Percentiles rank a stretch among this genome's conserved stretches.
These are phyloP conservation scores for Pseudochirops cupreus DNA, from an alignment of 2,797 vertebrate genomes.

Conservation along the genomic window DNA sequence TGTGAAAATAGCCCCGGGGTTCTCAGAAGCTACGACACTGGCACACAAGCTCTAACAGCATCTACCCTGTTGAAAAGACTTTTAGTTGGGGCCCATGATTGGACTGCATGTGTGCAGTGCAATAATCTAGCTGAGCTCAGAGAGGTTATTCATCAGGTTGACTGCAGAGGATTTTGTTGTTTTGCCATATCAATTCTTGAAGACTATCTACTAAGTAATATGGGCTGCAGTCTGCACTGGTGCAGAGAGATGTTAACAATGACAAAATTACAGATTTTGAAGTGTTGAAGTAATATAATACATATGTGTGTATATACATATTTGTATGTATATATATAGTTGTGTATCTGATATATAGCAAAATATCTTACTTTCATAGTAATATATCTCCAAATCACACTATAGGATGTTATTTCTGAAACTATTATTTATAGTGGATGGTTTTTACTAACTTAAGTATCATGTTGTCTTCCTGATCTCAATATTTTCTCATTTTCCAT, in stretches of 20 bases:
- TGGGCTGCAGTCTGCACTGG: not conserved
- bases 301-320: not conserved
- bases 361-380: not conserved
- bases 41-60: not conserved
- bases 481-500: not conserved
- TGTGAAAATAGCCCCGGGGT: not conserved
- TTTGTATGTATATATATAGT: not conserved
- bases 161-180: not conserved
- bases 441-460: not conserved
- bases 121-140: not conserved
- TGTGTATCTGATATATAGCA: not conserved
- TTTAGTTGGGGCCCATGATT: too few species aligned
- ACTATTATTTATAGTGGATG: not conserved
- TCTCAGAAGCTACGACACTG: not conserved
- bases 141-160: not conserved
- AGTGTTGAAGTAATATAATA: not conserved
- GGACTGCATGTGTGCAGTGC: not conserved
- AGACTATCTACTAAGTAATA: not conserved
- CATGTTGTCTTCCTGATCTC: not conserved
- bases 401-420: not conserved
- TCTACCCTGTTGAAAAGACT: not conserved
- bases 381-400: not conserved
- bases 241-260: not conserved
- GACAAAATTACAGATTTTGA: not conserved
- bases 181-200: not conserved